Percentiles rank a stretch among this genome's conserved stretches.
Conservation (phyloP, 1,140 invertebrate species). For the Paraescarpia echinospica region DNA sequence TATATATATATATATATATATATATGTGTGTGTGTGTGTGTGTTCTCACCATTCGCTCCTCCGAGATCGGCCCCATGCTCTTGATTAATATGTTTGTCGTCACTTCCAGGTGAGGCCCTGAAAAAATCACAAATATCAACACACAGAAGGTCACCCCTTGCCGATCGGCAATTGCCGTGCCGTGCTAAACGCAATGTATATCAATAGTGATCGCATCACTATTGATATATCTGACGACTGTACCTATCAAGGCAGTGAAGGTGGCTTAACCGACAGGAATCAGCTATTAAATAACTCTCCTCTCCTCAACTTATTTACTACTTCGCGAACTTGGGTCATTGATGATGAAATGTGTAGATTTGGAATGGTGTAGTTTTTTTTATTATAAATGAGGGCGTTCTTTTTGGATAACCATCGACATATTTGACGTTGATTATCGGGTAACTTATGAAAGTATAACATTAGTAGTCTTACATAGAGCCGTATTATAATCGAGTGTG, state of each 20-base stretch:
- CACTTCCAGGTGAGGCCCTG: slow-evolving; percentile 27
- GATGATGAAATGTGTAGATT: no score
- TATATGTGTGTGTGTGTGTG: no score
- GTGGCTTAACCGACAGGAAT: neutral
- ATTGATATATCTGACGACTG: neutral
- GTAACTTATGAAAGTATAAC: no score
- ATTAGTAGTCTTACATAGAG: no score
- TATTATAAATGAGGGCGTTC: no score
- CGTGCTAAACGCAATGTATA: neutral
- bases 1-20: no score
- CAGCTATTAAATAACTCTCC: neutral
- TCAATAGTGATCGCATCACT: neutral
- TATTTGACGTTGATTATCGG: no score
- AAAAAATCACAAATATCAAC: neutral
- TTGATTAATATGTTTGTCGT: slow-evolving; percentile 33
- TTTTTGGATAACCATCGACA: no score
- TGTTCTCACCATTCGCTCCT: slow-evolving; percentile 58
- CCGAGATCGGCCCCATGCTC: slow-evolving; percentile 36
- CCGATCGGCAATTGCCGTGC: neutral
- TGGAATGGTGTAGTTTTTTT: no score
- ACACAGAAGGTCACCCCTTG: neutral
- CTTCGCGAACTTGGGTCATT: neutral
- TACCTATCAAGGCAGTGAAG: neutral
- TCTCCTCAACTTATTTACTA: neutral
- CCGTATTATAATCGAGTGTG: no score